Conservation (phyloP, 2,797 vertebrate species). For the Euthynnus affinis region DNA sequence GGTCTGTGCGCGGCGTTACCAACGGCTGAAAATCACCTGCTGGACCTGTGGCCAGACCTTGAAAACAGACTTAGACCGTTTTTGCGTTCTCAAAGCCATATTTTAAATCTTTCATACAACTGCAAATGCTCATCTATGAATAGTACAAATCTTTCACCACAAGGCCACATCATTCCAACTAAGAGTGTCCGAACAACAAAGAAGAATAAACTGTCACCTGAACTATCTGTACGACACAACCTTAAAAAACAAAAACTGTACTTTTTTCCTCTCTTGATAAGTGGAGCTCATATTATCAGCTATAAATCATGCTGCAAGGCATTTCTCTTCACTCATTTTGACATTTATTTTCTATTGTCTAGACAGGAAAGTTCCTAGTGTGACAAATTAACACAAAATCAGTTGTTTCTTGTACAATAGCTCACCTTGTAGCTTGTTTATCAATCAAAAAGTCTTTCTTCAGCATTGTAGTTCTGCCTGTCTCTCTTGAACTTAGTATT, state of each 20-base stretch:
- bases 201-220: background rate
- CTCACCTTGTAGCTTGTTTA: slow-evolving; percentile 4
- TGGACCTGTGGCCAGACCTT: slow-evolving; percentile 60
- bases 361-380: slow-evolving; percentile 13
- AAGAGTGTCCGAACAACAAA: background rate
- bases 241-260: slow-evolving; percentile 4
- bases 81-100: slow-evolving; percentile 15
- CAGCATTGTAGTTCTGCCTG: background rate
- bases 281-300: slow-evolving; percentile 4
- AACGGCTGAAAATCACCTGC: slow-evolving; percentile 73
- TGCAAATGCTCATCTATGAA: slow-evolving; percentile 1
- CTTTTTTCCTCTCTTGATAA: background rate
- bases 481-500: background rate
- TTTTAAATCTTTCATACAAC: slow-evolving; percentile 37
- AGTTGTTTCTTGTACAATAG: background rate
- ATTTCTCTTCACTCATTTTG: slow-evolving; percentile 21
- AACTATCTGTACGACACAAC: background rate
- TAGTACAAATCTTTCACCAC: background rate
- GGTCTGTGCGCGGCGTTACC: slow-evolving; percentile 45
- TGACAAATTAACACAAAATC: slow-evolving; percentile 29
- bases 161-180: slow-evolving; percentile 2
- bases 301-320: slow-evolving; percentile 12
- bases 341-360: slow-evolving; percentile 28
- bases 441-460: slow-evolving; percentile 14
- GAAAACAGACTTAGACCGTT: slow-evolving; percentile 46